Evolutionary conservation across 2,797 vertebrate genomes (phyloP).

Genomic region (Enteromius anoplus): DNA sequence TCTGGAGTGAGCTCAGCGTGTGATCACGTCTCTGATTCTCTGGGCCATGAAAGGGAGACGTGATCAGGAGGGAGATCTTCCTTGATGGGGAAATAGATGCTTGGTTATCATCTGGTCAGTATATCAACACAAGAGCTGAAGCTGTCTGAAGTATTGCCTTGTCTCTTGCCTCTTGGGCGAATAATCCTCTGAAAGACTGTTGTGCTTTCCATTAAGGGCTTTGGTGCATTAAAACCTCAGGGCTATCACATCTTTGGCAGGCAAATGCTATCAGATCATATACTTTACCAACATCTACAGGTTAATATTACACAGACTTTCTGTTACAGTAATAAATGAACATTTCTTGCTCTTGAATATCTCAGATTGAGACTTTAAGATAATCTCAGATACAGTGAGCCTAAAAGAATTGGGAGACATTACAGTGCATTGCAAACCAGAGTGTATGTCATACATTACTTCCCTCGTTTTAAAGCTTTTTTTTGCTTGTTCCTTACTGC

Average conservation of each 20-base stretch:
- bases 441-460: not conserved
- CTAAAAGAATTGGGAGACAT: not conserved
- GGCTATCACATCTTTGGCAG: slow-evolving; percentile 33
- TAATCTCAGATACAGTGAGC: not conserved
- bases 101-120: slow-evolving; percentile 30
- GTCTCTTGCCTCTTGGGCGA: slow-evolving; percentile 25
- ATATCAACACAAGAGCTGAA: slow-evolving; percentile 29
- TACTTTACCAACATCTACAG: slow-evolving; percentile 12
- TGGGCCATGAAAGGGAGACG: not conserved
- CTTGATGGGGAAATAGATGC: slow-evolving; percentile 26
- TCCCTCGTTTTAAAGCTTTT: not conserved
- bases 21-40: slow-evolving; percentile 34
- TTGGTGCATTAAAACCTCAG: slow-evolving; percentile 11
- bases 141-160: slow-evolving; percentile 26
- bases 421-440: not conserved
- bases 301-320: not conserved
- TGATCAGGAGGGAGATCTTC: slow-evolving; percentile 4
- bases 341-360: not conserved
- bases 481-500: not conserved
- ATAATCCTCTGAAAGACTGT: slow-evolving; percentile 12
- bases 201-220: slow-evolving; percentile 37
- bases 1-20: slow-evolving; percentile 33
- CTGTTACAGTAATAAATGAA: not conserved
- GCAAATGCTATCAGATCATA: not conserved
- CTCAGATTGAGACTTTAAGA: not conserved